Evolutionary conservation across 1,140 invertebrate genomes (phyloP).

Genomic region (Acromyrmex echinatior): DNA sequence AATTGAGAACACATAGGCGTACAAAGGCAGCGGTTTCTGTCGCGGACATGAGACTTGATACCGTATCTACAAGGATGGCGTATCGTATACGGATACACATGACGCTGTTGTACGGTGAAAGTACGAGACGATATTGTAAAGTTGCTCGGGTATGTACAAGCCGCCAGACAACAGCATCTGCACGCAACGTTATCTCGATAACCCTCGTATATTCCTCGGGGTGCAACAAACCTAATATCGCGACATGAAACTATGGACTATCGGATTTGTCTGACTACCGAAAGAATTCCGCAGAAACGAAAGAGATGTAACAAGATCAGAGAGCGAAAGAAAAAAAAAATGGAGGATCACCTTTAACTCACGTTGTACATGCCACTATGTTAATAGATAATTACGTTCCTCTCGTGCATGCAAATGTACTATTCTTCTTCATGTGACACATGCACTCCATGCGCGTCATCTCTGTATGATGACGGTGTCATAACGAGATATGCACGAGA

Average conservation of each 20-base stretch:
- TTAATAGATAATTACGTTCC: conserved; percentile 46
- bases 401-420: background rate
- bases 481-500: background rate
- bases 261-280: conserved; percentile 74
- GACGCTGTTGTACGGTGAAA: conserved; percentile 49
- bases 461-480: background rate
- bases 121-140: conserved; percentile 74
- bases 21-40: conserved; percentile 79
- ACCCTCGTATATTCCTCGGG: conserved; percentile 30
- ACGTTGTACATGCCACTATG: background rate
- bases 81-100: background rate
- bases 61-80: conserved; percentile 35
- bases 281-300: background rate
- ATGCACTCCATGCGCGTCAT: background rate
- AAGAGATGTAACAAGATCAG: background rate
- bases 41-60: conserved; percentile 77
- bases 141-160: conserved; percentile 67
- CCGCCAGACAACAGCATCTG: conserved; percentile 81
- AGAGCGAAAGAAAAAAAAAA: background rate
- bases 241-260: conserved; percentile 74
- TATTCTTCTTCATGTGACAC: conserved; percentile 3
- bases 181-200: conserved; percentile 81
- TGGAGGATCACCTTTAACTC: background rate
- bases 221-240: background rate
- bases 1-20: conserved; percentile 63